These are phyloP conservation scores for Otis tarda DNA, from an alignment of 2,113 vertebrate genomes.

Conservation along the genomic window DNA sequence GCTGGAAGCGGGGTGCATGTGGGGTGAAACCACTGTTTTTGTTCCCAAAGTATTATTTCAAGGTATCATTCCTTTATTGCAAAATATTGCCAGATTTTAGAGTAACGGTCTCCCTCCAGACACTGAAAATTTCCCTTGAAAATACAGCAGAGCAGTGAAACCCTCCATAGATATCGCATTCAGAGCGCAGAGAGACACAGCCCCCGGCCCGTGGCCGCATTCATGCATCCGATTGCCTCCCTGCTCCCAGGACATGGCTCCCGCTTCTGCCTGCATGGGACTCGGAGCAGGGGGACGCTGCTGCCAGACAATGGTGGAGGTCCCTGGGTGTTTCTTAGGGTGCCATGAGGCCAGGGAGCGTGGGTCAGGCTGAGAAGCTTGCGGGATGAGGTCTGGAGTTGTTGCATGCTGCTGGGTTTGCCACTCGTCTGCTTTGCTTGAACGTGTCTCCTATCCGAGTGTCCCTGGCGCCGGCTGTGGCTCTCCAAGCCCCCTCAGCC, in stretches of 20 bases:
- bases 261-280: rapidly evolving
- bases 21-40: neutral
- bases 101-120: neutral
- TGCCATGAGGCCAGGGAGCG: rapidly evolving
- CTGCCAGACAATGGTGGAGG: rapidly evolving
- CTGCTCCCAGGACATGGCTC: neutral
- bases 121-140: neutral
- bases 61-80: neutral
- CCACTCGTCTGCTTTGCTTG: neutral
- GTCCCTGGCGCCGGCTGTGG: neutral
- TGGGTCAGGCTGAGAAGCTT: neutral
- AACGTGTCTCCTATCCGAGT: rapidly evolving
- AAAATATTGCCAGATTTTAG: neutral
- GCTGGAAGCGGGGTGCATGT: neutral
- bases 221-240: neutral
- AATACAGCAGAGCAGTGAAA: neutral
- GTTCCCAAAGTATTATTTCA: neutral
- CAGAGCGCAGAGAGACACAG: neutral
- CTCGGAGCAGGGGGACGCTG: rapidly evolving
- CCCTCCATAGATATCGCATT: neutral
- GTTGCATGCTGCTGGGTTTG: neutral
- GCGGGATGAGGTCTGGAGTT: neutral
- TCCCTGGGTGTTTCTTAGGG: neutral
- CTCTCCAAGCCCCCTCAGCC: rapidly evolving
- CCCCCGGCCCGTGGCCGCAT: rapidly evolving